Evolutionary conservation across 2,888 invertebrate genomes (phyloP), one percentile per base, ranked within the genome.

Genomic region (Coleophora flavipennella): DNA sequence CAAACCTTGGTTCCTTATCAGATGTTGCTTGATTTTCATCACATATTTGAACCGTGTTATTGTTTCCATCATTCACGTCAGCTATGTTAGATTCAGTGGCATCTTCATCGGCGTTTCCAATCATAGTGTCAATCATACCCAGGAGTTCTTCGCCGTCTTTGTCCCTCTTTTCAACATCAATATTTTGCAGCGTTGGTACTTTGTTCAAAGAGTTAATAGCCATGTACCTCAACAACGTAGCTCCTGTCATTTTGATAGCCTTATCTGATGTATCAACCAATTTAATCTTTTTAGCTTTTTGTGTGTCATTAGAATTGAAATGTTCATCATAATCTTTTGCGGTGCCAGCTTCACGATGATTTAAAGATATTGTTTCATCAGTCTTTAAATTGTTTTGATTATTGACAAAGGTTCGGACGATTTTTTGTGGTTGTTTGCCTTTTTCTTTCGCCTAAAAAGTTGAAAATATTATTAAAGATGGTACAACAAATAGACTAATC

Each of bases 371-470:
- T 12, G 39, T 14, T 39, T 59, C 67, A 1, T 41, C 45, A 2
- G 74, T 56, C 50, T 59, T 65, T 0, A 72, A 26, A 1, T 44
- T 36, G 8, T 56, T 61, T 1, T 73, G 28, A 40, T 72, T 48
- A 42, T 55, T 62, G 0, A 73, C 77, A 2, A 36, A 35, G 0
- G 68, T 69, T 28, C 71, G 55, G 0, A 71, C 31, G 1, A 76
- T 41, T 48, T 53, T 63, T 0, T 20, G 3, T 6, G 6, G 20
- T 4, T 29, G 33, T 33, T 33, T 13, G 14, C 20, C n/a, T 33
- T 33, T 20, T 6, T 35, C 35, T 4, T 12, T 8, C 11, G 9
- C 9, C 35, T 35, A 11, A 12, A 35, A 35, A 12, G 8, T 12
- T 26, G 20, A 36, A 13, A 34, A 28, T 1, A 8, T 32, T n/a